phyloP scores from a whole-genome alignment of 2,113 vertebrate species.

The Arenaria interpres region DNA sequence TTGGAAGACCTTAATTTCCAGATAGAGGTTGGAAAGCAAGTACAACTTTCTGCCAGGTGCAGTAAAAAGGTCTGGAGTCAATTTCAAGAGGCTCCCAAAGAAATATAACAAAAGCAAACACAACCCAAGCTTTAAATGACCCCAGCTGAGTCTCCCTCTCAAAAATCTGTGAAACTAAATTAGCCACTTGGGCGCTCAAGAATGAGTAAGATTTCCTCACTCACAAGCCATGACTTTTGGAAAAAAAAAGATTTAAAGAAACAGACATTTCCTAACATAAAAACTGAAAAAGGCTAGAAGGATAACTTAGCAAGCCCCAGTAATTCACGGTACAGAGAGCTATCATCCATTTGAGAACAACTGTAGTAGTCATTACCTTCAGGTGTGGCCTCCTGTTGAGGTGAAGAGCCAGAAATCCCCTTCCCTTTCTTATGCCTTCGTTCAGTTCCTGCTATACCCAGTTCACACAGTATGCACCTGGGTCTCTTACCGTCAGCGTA shows the following conservation, averaged over 20 bases:
- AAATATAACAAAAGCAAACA: conserved; percentile 40
- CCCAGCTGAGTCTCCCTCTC: background rate
- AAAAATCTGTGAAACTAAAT: conserved; percentile 16
- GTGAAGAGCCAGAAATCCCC: background rate
- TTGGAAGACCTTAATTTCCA: conserved; percentile 23
- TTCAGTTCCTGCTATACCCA: background rate
- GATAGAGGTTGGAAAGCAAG: conserved; percentile 8
- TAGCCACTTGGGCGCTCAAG: conserved; percentile 20
- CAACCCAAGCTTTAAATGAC: background rate
- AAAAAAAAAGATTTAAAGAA: background rate
- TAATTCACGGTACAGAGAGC: background rate
- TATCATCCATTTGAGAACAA: background rate
- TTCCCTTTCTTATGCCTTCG: background rate
- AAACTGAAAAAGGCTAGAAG: background rate
- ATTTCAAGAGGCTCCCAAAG: conserved; percentile 23
- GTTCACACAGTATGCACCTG: background rate
- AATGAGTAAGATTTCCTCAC: conserved; percentile 6
- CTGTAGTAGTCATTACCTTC: background rate
- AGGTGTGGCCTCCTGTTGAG: background rate
- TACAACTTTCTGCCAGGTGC: conserved; percentile 43
- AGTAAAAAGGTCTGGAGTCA: conserved; percentile 39
- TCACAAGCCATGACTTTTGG: background rate
- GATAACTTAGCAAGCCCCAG: background rate
- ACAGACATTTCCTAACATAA: background rate
- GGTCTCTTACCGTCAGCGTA: too few relatives aligned